Evolutionary conservation across 2,888 invertebrate genomes (phyloP).

Genomic region (Pyrochroa serraticornis): DNA sequence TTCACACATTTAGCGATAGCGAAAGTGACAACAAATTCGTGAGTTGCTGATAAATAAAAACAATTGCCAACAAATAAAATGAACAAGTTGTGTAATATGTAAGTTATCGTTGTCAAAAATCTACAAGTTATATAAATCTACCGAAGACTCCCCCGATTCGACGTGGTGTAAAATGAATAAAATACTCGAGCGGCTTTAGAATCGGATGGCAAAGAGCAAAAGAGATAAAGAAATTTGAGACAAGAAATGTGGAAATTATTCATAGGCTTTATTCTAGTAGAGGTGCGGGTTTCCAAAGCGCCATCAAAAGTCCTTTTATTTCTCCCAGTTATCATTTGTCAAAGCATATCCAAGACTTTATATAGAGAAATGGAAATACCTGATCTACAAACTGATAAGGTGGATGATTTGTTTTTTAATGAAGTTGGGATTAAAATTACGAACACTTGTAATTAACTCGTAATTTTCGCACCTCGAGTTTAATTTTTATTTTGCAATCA

Average conservation of each 20-base stretch:
- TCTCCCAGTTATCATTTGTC: conserved; percentile 55
- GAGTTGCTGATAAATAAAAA: not conserved
- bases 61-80: conserved; percentile 14
- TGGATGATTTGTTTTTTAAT: conserved; percentile 5
- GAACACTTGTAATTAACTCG: not conserved
- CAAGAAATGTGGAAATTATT: conserved; percentile 57
- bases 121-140: conserved; percentile 35
- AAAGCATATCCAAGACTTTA: conserved; percentile 38
- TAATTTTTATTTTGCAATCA: conserved; percentile 1
- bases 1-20: not conserved
- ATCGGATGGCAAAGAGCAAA: conserved; percentile 48
- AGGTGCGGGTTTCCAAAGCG: conserved; percentile 50
- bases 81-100: conserved; percentile 25
- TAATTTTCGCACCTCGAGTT: not conserved
- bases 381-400: not conserved
- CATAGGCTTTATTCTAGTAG: conserved; percentile 54
- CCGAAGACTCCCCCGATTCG: conserved; percentile 36
- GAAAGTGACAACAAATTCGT: conserved; percentile 1
- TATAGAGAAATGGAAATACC: conserved; percentile 14
- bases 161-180: conserved; percentile 52
- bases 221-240: conserved; percentile 55
- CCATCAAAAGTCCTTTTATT: conserved; percentile 54
- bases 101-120: conserved; percentile 35
- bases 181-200: conserved; percentile 49
- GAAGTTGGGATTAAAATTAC: conserved; percentile 5